Evolutionary conservation across 2,113 vertebrate genomes (phyloP).

Genomic region (Platysternon megacephalum): DNA sequence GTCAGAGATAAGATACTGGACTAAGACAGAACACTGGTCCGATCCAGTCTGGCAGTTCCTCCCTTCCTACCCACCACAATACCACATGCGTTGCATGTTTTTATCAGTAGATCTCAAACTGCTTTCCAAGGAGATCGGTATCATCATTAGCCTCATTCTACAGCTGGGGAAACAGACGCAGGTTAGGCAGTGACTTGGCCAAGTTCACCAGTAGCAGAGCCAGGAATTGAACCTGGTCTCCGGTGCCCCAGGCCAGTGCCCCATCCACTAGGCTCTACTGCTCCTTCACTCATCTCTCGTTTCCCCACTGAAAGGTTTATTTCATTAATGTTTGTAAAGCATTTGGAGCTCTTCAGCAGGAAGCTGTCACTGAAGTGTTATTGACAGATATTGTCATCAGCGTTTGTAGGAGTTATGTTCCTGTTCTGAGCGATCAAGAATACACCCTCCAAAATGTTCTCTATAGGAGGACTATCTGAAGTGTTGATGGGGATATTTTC

Average conservation of each 20-base stretch:
- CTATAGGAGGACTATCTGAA: neutral
- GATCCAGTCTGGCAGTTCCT: neutral
- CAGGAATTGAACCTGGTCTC: neutral
- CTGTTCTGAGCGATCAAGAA: neutral
- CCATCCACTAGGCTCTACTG: neutral
- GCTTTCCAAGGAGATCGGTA: accelerated
- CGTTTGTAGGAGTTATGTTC: neutral
- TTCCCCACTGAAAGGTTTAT: neutral
- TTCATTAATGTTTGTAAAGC: neutral
- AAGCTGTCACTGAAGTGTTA: neutral
- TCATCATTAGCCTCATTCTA: neutral
- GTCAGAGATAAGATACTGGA: neutral
- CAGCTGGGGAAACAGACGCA: neutral
- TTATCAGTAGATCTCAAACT: neutral
- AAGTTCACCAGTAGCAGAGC: neutral
- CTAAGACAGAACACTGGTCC: neutral
- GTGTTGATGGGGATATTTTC: neutral
- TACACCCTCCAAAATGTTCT: neutral
- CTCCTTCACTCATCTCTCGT: neutral
- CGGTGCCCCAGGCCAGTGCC: neutral
- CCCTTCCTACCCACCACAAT: neutral
- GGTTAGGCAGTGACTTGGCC: neutral
- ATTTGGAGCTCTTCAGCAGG: neutral
- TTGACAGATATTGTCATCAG: neutral
- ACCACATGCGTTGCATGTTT: neutral